phyloP scores from a whole-genome alignment of 2,113 vertebrate genomes.

The Scomber japonicus region DNA sequence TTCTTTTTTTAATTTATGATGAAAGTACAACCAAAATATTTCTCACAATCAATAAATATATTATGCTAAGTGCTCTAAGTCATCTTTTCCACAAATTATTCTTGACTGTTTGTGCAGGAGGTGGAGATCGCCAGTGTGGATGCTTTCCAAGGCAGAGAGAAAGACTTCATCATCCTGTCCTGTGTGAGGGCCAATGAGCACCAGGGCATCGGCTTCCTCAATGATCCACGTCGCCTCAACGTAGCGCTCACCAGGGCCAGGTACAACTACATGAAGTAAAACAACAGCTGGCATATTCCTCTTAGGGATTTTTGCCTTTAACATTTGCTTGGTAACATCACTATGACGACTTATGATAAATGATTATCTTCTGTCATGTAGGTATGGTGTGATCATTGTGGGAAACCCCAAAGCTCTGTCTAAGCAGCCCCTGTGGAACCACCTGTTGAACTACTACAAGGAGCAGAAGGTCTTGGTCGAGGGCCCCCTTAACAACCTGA shows the following conservation, averaged over 20 bases:
- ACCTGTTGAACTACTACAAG: conserved; percentile 96
- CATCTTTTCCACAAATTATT: neutral
- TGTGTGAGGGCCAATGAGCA: conserved; percentile 96
- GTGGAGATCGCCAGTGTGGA: conserved; percentile 97
- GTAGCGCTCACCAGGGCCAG: conserved; percentile 94
- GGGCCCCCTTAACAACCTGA: conserved; percentile 93
- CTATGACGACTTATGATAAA: neutral
- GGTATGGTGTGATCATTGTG: conserved; percentile 95
- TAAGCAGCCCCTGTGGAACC: conserved; percentile 97
- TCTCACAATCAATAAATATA: neutral
- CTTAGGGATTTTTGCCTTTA: too few relatives aligned
- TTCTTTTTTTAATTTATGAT: neutral
- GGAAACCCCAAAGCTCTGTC: conserved; percentile 96
- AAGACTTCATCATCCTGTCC: conserved; percentile 96
- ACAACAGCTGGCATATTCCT: too few relatives aligned
- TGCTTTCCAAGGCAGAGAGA: conserved; percentile 95
- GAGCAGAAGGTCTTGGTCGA: conserved; percentile 97
- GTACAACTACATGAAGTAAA: conserved; percentile 63
- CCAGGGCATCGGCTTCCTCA: conserved; percentile 95
- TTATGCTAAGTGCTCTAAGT: neutral
- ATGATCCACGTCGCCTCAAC: conserved; percentile 93
- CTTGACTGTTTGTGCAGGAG: conserved; percentile 82
- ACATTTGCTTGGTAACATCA: too few relatives aligned
- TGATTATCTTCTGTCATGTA: conserved; percentile 48
- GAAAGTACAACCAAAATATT: neutral